Conservation (phyloP, 2,888 invertebrate species). For the Amblyjoppa fuscipennis region DNA sequence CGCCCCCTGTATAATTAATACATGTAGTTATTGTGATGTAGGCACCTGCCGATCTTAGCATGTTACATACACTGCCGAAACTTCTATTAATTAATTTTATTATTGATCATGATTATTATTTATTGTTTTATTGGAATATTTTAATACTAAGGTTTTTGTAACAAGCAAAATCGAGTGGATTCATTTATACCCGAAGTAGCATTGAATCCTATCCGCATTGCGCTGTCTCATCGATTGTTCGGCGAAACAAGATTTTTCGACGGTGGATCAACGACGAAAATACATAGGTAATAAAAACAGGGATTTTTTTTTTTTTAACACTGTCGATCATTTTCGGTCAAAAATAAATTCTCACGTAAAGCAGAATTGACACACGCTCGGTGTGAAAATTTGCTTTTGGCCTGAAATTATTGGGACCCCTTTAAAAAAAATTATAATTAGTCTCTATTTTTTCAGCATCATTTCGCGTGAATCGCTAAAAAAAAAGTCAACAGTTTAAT, state of each 20-base stretch:
- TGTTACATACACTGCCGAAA: conserved; percentile 84
- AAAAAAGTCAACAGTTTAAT: not conserved
- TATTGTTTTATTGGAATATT: conserved; percentile 85
- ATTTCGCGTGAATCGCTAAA: not conserved
- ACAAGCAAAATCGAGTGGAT: conserved; percentile 75
- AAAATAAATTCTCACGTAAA: not conserved
- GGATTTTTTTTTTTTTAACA: not conserved
- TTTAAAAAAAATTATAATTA: not conserved
- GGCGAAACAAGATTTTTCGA: not conserved
- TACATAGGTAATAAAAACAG: not conserved
- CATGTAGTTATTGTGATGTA: conserved; percentile 80
- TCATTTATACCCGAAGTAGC: conserved; percentile 25
- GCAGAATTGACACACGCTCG: not conserved
- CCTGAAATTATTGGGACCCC: not conserved
- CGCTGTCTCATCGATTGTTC: not conserved
- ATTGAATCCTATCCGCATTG: not conserved
- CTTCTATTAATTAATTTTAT: conserved; percentile 83
- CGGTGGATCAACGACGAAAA: not conserved
- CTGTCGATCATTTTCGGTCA: not conserved
- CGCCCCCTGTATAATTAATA: conserved; percentile 63
- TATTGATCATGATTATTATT: conserved; percentile 84
- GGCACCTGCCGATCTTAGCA: conserved; percentile 81
- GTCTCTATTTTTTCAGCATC: not conserved
- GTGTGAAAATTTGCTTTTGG: not conserved
- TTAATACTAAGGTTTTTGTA: conserved; percentile 85